phyloP scores from a whole-genome alignment of 35 echinoderm and acorn worm genomes.

The Diadema setosum region DNA sequence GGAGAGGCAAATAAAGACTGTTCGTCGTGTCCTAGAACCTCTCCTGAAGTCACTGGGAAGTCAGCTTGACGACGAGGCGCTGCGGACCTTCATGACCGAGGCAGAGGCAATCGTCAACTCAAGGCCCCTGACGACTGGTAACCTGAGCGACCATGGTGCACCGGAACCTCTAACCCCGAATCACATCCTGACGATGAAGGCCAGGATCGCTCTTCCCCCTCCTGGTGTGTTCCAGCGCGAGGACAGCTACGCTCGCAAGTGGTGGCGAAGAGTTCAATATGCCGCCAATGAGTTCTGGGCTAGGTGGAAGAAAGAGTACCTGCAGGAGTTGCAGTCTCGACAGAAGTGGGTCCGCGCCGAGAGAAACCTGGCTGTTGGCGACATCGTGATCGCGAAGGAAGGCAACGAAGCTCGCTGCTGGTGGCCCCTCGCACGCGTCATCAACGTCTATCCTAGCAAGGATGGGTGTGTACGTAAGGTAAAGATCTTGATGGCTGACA shows the following conservation, averaged over 20 bases:
- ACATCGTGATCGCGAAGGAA: no score
- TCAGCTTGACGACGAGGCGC: conserved; percentile 57
- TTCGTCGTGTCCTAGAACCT: conserved; percentile 13
- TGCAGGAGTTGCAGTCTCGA: no score
- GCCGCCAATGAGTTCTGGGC: conserved; percentile 45
- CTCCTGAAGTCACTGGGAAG: neutral
- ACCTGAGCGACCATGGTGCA: conserved; percentile 1
- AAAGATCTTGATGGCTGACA: no score
- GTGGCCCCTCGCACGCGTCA: no score
- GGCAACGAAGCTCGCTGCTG: no score
- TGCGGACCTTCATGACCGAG: conserved; percentile 21
- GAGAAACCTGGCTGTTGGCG: conserved; percentile 18
- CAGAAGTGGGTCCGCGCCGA: conserved; percentile 26
- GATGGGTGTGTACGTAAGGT: no score
- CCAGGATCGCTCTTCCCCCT: conserved; percentile 57
- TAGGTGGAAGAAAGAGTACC: conserved; percentile 48
- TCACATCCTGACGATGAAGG: conserved; percentile 46
- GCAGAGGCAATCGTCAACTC: conserved; percentile 21
- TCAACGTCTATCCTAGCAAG: no score
- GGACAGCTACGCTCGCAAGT: conserved; percentile 31
- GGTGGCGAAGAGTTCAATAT: conserved; percentile 53
- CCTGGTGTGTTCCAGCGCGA: conserved; percentile 43
- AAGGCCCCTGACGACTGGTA: neutral
- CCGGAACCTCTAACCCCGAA: conserved; percentile 52
- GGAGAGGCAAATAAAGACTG: no score